Base-by-base conservation (phyloP, 2,797 vertebrate genomes). In the Podarcis siculus region DNA sequence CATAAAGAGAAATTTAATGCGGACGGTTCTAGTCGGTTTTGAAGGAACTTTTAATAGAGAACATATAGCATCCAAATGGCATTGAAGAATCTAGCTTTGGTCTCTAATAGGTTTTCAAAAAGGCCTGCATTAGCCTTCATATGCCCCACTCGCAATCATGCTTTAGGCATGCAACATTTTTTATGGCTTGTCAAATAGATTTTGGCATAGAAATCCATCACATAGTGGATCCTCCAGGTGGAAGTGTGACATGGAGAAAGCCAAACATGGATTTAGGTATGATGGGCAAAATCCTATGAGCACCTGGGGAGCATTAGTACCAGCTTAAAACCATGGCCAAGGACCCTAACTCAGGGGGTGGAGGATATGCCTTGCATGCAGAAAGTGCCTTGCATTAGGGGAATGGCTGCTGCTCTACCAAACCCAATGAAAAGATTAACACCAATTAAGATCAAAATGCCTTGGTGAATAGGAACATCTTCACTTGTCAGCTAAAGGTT, bases 1-100 rank as follows among this genome's bases (percentile, higher is more conserved):
- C 58, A 71, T 71, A 89, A 82, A 93, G 71, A 90, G 82, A 86
- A 77, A 91, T 72, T 93, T 89, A 86, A 87, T 94, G 93, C 81
- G 86, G 89, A 91, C 76, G 90, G 23, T 27, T 90, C 91, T 94
- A 90, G 55, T 83, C 85, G 55, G 84, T 83, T 71, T 90, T 94
- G 93, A 89, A 93, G 90, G 92, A 89, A 93, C 91, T 79, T 75
- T 8, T 71, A 39, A 87, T 86, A 77, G 37, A 88, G 25, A 39
- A 71, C 79, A 42, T n/a, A 10, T 0, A 3, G 30, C 83, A 67
- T 58, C 12, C 73, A 30, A 77, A 1, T 77, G 55, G 30, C 64
- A 55, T 4, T 12, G 27, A 73, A 35, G 30, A 89, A 69, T 89
- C 67, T 25, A 49, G 21, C 5, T 39, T 89, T 35, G 66, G 23